A percentile compares a stretch with the other conserved stretches of the same genome.
These are phyloP conservation scores for Epinephelus lanceolatus DNA, from an alignment of 2,113 vertebrate genomes.

Conservation along the genomic window DNA sequence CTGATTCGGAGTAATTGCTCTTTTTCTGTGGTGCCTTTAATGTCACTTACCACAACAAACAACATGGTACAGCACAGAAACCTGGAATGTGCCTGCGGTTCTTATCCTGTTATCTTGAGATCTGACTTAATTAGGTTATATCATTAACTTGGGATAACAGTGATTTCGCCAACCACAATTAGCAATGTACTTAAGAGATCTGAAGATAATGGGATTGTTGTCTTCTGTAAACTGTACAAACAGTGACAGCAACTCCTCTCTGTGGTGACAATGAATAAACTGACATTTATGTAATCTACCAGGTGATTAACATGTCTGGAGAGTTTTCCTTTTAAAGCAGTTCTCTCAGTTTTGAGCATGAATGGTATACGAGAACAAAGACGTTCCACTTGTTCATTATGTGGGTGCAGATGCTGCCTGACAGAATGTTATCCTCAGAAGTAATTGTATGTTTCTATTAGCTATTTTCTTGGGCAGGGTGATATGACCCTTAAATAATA, in stretches of 20 bases:
- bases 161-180: not conserved
- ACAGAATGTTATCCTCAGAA: not conserved
- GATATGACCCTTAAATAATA: too few species aligned
- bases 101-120: conserved; percentile 18
- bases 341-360: not conserved
- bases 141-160: conserved; percentile 4
- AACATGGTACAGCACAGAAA: not conserved
- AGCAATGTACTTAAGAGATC: not conserved
- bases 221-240: not conserved
- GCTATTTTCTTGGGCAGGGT: too few species aligned
- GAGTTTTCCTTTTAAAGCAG: not conserved
- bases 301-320: not conserved
- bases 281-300: not conserved
- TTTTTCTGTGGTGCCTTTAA: too few species aligned
- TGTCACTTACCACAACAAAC: not conserved
- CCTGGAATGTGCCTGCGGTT: not conserved
- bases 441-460: not conserved
- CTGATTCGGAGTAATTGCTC: too few species aligned
- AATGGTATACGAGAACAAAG: conserved; percentile 2
- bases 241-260: not conserved
- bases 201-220: not conserved
- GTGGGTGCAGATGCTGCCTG: conserved; percentile 16
- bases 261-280: not conserved
- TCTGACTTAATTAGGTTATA: conserved; percentile 11
- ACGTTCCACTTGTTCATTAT: not conserved